phyloP scores from a whole-genome alignment of 1,140 invertebrate species.

The Cepaea nemoralis region DNA sequence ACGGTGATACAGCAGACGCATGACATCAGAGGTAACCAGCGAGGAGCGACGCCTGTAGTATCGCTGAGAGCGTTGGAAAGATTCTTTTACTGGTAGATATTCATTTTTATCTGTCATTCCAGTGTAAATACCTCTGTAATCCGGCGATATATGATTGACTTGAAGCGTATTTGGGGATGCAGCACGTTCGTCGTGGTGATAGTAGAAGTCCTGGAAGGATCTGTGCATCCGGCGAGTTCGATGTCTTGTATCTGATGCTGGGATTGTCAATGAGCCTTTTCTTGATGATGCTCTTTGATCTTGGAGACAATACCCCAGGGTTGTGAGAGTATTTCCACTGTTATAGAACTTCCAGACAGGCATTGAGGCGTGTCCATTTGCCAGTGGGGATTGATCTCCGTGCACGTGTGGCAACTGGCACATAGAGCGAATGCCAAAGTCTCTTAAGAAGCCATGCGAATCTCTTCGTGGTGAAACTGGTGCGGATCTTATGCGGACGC shows the following conservation, averaged over 20 bases:
- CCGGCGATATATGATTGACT: constrained; percentile 19
- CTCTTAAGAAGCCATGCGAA: constrained; percentile 47
- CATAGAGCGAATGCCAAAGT: constrained; percentile 41
- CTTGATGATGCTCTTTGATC: constrained; percentile 13
- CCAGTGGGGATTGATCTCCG: not conserved
- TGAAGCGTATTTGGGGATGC: constrained; percentile 17
- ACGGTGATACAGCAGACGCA: constrained; percentile 1
- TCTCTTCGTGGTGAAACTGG: constrained; percentile 62
- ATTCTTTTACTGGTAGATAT: constrained; percentile 45
- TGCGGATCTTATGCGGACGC: constrained; percentile 51
- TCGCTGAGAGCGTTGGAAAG: constrained; percentile 45
- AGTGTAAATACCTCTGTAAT: constrained; percentile 33
- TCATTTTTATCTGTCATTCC: constrained; percentile 47
- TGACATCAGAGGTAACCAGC: constrained; percentile 44
- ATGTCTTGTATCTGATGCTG: not conserved
- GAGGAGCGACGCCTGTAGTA: constrained; percentile 64
- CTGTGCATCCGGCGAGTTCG: constrained; percentile 21
- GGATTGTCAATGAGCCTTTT: constrained; percentile 39
- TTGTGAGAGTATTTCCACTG: not conserved
- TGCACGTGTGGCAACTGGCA: constrained; percentile 40
- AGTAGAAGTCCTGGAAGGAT: constrained; percentile 37
- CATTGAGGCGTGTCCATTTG: constrained; percentile 2
- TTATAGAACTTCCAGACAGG: not conserved
- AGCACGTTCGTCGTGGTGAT: not conserved
- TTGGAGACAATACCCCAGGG: constrained; percentile 29